phyloP scores from a whole-genome alignment of 2,888 invertebrate species.

The Chrysolina haemoptera region DNA sequence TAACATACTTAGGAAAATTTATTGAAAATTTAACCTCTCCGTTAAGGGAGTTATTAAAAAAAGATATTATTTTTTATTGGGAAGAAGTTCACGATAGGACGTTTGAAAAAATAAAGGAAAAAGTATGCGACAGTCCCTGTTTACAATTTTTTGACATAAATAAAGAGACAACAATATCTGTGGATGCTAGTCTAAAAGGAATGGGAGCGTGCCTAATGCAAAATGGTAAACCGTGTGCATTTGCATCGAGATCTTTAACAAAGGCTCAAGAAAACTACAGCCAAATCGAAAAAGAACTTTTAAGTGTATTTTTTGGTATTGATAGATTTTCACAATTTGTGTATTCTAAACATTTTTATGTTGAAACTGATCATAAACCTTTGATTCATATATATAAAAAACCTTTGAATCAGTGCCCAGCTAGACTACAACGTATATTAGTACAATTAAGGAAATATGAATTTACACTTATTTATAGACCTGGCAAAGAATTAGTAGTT shows the following conservation, averaged over 20 bases:
- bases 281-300: conserved; percentile 53
- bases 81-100: conserved; percentile 26
- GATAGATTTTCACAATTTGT: neutral
- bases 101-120: conserved; percentile 38
- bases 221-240: conserved; percentile 17
- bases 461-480: conserved; percentile 4
- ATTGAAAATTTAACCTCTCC: conserved; percentile 46
- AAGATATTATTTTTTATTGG: conserved; percentile 37
- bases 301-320: conserved; percentile 45
- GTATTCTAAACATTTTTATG: conserved; percentile 31
- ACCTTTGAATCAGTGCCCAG: conserved; percentile 17
- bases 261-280: neutral
- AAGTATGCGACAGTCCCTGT: conserved; percentile 5
- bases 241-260: neutral
- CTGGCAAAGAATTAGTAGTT: conserved; percentile 22
- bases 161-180: conserved; percentile 40
- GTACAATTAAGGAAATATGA: neutral
- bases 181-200: conserved; percentile 52
- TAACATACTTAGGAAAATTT: conserved; percentile 40
- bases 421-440: conserved; percentile 34
- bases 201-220: conserved; percentile 50
- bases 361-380: conserved; percentile 28
- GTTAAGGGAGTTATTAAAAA: conserved; percentile 50
- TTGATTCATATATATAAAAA: conserved; percentile 22
- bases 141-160: neutral